Percentiles rank a stretch among this genome's conserved stretches.
These are phyloP conservation scores for Drosophila guanche DNA, from an alignment of 1,140 invertebrate genomes.

Conservation along the genomic window DNA sequence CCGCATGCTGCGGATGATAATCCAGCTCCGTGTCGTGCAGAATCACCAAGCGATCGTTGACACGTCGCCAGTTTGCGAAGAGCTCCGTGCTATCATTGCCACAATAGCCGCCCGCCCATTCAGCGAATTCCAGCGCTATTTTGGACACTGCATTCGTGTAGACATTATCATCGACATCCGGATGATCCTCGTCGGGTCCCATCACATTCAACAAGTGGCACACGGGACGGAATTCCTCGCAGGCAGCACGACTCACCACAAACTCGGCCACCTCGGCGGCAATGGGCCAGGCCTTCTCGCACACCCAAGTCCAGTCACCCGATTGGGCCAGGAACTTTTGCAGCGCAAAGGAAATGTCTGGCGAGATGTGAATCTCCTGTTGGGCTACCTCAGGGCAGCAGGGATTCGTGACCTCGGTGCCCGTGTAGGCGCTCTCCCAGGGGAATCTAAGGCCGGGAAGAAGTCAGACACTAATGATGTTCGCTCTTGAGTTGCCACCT, in stretches of 20 bases:
- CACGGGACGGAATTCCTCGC: slow-evolving; percentile 81
- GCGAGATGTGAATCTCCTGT: slow-evolving; percentile 85
- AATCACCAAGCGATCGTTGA: slow-evolving; percentile 84
- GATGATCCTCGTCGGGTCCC: slow-evolving; percentile 86
- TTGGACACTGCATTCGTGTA: slow-evolving; percentile 86
- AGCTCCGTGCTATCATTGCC: slow-evolving; percentile 33
- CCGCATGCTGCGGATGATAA: slow-evolving; percentile 85
- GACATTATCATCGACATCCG: slow-evolving; percentile 85
- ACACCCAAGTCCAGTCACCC: slow-evolving; percentile 84
- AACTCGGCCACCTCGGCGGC: slow-evolving; percentile 85
- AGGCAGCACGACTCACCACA: slow-evolving; percentile 84
- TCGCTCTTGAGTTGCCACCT: not conserved
- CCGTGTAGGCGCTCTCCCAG: slow-evolving; percentile 86
- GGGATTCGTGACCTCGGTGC: slow-evolving; percentile 85
- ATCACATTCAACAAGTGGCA: slow-evolving; percentile 84
- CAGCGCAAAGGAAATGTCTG: slow-evolving; percentile 85
- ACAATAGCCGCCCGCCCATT: slow-evolving; percentile 49
- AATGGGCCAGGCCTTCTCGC: slow-evolving; percentile 84
- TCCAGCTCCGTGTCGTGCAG: slow-evolving; percentile 83
- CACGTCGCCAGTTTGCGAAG: slow-evolving; percentile 82
- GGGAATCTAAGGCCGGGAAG: slow-evolving; percentile 66
- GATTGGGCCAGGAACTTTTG: slow-evolving; percentile 84
- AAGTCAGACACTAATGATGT: no score
- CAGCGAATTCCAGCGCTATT: slow-evolving; percentile 85
- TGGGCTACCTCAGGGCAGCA: slow-evolving; percentile 85